Base-by-base conservation (phyloP, 1,140 invertebrate genomes). In the Acromyrmex charruanus region DNA sequence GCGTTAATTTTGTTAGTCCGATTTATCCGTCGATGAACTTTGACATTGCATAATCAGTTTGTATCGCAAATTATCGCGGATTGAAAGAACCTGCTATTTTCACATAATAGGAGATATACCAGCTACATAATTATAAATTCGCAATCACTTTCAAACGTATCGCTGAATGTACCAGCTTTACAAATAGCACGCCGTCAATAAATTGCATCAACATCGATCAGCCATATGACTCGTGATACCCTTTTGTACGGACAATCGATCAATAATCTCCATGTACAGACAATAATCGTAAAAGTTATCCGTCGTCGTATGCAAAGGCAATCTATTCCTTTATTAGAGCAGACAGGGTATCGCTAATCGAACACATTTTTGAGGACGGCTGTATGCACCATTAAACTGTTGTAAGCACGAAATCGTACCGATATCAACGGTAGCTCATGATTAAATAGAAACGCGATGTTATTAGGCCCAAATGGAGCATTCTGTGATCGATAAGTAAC, bases 391-490 rank as follows among this genome's bases (percentile, higher is more conserved):
- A 59, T 74, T 74, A 49, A 82, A 74, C 39, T 21, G 18, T 61
- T 61, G 68, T 21, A 31, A 55, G 68, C 80, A 74, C 75, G 75
- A 81, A 35, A 68, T 44, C 49, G 51, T 80, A 77, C 10, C 75
- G 75, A 49, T 39, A 28, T 71, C 39, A 16, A 58, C 51, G 44
- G 49, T 77, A 69, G 75, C 66, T 39, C 53, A 51, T 51, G 85
- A 82, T 86, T 82, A 86, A 86, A 51, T 53, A 82, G 77, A 61
- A 65, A 86, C 53, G 35, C 21, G 44, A 25, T 65, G 58, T 80
- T 68, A 80, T 86, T 79, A 86, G 51, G 14, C 16, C 77, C 66
- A 69, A 69, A 82, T 86, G 66, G 66, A 21, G 55, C 44, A 51
- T 25, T 71, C 55, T 44, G 35, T 35, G 55, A 61, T 63, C 85